Evolutionary conservation across 2,113 vertebrate genomes (phyloP).

Genomic region (Pollimyrus isidori): DNA sequence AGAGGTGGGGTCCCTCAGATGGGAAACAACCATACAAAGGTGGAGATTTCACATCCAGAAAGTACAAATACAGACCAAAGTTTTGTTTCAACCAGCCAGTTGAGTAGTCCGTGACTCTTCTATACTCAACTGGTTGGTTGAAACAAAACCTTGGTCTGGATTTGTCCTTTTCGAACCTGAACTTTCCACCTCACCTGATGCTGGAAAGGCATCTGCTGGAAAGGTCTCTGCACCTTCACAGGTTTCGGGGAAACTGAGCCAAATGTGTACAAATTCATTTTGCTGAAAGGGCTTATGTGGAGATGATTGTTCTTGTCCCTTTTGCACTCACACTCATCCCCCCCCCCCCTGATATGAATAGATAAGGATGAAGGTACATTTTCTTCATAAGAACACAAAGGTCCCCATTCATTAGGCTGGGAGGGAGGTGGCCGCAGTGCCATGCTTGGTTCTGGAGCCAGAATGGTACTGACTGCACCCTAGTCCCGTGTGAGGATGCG

Average conservation of each 20-base stretch:
- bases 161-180: not conserved
- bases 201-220: not conserved
- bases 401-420: conserved; percentile 48
- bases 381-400: conserved; percentile 39
- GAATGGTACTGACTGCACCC: not conserved
- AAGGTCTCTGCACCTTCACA: conserved; percentile 30
- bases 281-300: conserved; percentile 36
- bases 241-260: conserved; percentile 42
- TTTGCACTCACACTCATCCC: not conserved
- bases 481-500: not conserved
- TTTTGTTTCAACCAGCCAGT: not conserved
- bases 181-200: not conserved
- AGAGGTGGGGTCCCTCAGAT: not conserved
- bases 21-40: not conserved
- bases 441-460: not conserved
- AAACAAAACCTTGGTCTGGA: not conserved
- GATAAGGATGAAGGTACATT: conserved; percentile 22
- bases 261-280: conserved; percentile 53
- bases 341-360: conserved; percentile 26
- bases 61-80: not conserved
- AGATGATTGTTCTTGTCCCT: conserved; percentile 21
- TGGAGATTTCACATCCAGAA: not conserved
- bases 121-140: not conserved
- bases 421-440: conserved; percentile 23
- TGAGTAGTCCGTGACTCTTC: not conserved